phyloP scores from a whole-genome alignment of 1,140 invertebrate genomes.

The Eubasilissa regina region DNA sequence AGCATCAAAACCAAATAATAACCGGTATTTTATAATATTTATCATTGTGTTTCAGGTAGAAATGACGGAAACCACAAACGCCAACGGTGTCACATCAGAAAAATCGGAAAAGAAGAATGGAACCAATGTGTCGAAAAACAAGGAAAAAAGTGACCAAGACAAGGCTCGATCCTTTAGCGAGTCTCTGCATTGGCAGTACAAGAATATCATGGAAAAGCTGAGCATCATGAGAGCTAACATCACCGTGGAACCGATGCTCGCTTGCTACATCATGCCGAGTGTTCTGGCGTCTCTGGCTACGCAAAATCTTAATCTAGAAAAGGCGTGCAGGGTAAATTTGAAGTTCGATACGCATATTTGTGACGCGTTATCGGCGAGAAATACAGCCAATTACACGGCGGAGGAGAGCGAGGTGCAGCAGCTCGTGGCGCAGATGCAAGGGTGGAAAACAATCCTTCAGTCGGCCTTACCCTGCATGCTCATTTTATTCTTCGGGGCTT shows the following conservation, averaged over 20 bases:
- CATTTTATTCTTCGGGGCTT: constrained; percentile 85
- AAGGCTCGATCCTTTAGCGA: constrained; percentile 21
- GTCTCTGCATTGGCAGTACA: constrained; percentile 63
- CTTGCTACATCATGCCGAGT: constrained; percentile 85
- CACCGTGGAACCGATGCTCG: constrained; percentile 85
- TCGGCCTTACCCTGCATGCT: constrained; percentile 82
- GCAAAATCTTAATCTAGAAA: constrained; percentile 87
- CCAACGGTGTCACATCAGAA: constrained; percentile 29
- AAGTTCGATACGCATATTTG: constrained; percentile 80
- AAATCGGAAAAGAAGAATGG: constrained; percentile 25
- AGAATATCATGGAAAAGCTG: constrained; percentile 73
- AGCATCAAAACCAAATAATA: not conserved
- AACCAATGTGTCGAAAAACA: not conserved
- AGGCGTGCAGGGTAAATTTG: constrained; percentile 87
- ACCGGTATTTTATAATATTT: not conserved
- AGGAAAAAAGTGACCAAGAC: constrained; percentile 18
- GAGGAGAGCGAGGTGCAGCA: constrained; percentile 84
- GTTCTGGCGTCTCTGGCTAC: constrained; percentile 84
- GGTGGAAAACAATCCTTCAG: constrained; percentile 87
- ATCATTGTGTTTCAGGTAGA: constrained; percentile 30
- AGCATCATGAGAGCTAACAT: constrained; percentile 77
- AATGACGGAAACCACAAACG: constrained; percentile 38
- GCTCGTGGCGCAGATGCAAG: constrained; percentile 82
- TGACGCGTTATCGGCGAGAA: constrained; percentile 78
- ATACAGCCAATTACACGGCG: constrained; percentile 79